phyloP scores from a whole-genome alignment of 2,797 vertebrate genomes.

The Lagodon rhomboides region DNA sequence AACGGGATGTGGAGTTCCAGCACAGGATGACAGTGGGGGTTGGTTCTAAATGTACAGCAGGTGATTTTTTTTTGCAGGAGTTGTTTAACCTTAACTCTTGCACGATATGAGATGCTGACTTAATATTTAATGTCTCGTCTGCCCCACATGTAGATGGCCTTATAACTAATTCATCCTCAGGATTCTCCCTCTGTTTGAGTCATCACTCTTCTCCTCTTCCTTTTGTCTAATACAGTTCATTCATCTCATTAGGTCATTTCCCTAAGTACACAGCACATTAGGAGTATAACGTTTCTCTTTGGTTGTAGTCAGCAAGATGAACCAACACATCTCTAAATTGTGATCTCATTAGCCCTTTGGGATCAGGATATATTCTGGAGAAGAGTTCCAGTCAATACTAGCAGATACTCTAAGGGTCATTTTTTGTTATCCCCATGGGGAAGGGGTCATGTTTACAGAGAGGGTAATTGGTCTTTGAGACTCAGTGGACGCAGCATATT shows the following conservation, averaged over 20 bases:
- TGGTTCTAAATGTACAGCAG: slow-evolving; percentile 37
- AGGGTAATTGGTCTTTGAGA: slow-evolving; percentile 70
- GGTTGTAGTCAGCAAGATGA: slow-evolving; percentile 48
- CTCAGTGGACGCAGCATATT: slow-evolving; percentile 26
- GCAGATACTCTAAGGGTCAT: slow-evolving; percentile 64
- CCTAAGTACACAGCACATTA: slow-evolving; percentile 32
- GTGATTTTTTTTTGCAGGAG: slow-evolving; percentile 52
- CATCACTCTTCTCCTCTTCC: slow-evolving; percentile 55
- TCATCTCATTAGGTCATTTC: slow-evolving; percentile 51
- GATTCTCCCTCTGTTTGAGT: slow-evolving; percentile 73
- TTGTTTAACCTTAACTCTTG: slow-evolving; percentile 70
- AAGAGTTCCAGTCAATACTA: slow-evolving; percentile 34
- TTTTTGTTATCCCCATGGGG: slow-evolving; percentile 69
- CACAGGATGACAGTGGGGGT: slow-evolving; percentile 16
- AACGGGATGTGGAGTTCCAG: slow-evolving; percentile 42
- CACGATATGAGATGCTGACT: slow-evolving; percentile 70
- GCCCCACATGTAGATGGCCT: slow-evolving; percentile 80
- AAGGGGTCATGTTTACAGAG: slow-evolving; percentile 75
- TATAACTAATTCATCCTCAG: slow-evolving; percentile 84
- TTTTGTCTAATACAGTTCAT: slow-evolving; percentile 43
- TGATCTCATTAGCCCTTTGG: slow-evolving; percentile 46
- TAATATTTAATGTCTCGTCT: slow-evolving; percentile 84
- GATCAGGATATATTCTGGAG: slow-evolving; percentile 45
- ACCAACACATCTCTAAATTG: slow-evolving; percentile 38
- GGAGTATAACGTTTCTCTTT: slow-evolving; percentile 34